A percentile compares a stretch with the other conserved stretches of the same genome.
Conservation (phyloP, 2,888 invertebrate species). For the Hirtodrosophila duncani region DNA sequence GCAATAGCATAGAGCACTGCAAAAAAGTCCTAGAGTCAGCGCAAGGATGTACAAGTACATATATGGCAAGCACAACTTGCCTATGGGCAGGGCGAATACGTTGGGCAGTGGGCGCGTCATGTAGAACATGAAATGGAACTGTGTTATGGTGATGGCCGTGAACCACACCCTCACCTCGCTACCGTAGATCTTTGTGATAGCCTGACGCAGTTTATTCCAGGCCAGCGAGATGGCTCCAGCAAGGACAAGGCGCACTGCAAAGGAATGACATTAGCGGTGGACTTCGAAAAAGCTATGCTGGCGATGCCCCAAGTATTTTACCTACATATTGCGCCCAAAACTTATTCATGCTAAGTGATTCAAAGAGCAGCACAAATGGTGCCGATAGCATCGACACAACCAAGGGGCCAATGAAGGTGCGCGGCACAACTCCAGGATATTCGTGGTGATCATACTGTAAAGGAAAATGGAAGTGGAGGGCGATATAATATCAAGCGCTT, state of each 20-base stretch:
- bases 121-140: slow-evolving; percentile 99
- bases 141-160: slow-evolving; percentile 89
- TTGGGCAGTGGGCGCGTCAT: slow-evolving; percentile 96
- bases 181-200: slow-evolving; percentile 89
- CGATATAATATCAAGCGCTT: too few relatives aligned
- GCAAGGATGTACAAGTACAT: neutral
- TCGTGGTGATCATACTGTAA: slow-evolving; percentile 97
- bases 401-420: slow-evolving; percentile 96
- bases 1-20: slow-evolving; percentile 91
- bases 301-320: slow-evolving; percentile 74
- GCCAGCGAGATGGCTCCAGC: slow-evolving; percentile 86
- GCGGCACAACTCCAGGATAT: slow-evolving; percentile 98
- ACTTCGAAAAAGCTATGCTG: neutral
- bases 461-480: too few relatives aligned
- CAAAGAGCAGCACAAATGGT: slow-evolving; percentile 85
- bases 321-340: slow-evolving; percentile 93
- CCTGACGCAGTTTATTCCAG: slow-evolving; percentile 86
- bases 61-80: slow-evolving; percentile 80
- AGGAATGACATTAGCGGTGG: slow-evolving; percentile 21
- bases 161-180: slow-evolving; percentile 88
- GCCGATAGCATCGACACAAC: slow-evolving; percentile 87
- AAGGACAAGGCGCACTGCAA: slow-evolving; percentile 89
- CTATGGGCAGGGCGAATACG: slow-evolving; percentile 93
- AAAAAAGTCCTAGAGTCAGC: slow-evolving; percentile 67
- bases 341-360: slow-evolving; percentile 86